A percentile compares a stretch with the other conserved stretches of the same genome.
Evolutionary conservation across 2,888 invertebrate species (phyloP).

Genomic region (Sinotaia quadrata): DNA sequence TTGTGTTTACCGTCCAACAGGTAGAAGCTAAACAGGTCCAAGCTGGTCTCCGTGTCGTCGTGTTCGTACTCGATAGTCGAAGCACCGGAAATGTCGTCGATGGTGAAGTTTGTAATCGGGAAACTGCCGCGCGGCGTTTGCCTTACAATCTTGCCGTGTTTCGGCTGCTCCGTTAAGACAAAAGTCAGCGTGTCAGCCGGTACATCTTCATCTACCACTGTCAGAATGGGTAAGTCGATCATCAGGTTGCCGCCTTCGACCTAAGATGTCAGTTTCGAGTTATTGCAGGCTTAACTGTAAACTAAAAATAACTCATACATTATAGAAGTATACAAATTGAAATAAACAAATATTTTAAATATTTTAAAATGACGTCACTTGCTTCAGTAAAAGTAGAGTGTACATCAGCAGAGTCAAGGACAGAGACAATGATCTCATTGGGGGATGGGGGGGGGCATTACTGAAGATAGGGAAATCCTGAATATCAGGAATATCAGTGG

Average conservation of each 20-base stretch:
- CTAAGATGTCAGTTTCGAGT: too few species aligned
- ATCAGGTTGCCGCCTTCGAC: conserved; percentile 70
- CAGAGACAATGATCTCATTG: too few species aligned
- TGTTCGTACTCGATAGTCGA: conserved; percentile 71
- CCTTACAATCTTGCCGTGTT: conserved; percentile 67
- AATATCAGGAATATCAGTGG: too few species aligned
- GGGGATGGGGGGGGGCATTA: too few species aligned
- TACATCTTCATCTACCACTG: conserved; percentile 67
- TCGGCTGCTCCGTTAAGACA: conserved; percentile 57
- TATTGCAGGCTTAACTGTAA: too few species aligned
- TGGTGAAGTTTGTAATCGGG: conserved; percentile 62
- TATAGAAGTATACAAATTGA: too few species aligned
- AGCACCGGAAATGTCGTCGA: conserved; percentile 63
- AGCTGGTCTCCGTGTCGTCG: conserved; percentile 70
- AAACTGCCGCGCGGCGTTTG: conserved; percentile 63
- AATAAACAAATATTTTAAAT: too few species aligned
- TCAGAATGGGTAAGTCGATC: conserved; percentile 69
- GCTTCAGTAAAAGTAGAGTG: too few species aligned
- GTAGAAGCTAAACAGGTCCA: conserved; percentile 67
- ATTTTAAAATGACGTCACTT: too few species aligned
- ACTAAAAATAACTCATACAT: too few species aligned
- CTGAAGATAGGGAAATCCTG: too few species aligned
- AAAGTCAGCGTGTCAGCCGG: conserved; percentile 66
- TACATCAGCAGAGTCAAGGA: too few species aligned
- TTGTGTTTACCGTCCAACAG: conserved; percentile 68